Evolutionary conservation across 53 echinoderm and acorn worm species (phyloP), one percentile per base, ranked within the genome.

Genomic region (Holothuria leucospilota): DNA sequence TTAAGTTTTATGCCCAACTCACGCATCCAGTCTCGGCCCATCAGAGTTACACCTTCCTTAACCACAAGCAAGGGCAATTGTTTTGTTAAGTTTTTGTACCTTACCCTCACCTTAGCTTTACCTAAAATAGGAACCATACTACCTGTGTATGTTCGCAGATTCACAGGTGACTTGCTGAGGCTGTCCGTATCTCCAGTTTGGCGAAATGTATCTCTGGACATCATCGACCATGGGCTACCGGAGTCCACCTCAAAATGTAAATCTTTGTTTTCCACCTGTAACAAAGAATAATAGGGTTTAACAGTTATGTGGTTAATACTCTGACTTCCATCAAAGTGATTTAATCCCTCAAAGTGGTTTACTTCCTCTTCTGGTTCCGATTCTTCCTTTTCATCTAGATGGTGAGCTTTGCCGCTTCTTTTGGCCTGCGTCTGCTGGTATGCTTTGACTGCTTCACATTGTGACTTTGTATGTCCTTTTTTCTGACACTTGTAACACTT

Each of bases 1-100:
- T 20, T 29, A 15, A 63, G 1, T 6, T 11, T 29, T 34, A 86
- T 74, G 26, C 59, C 71, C 40, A 73, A 72, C 39, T 71, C n/a
- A n/a, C n/a, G n/a, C n/a, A n/a, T n/a, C 88, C 93, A 93, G 16
- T 93, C 85, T 81, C 91, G 63, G 21, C 91, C 94, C 10, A 94
- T 29, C 25, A 94, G 61, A 49, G 64, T 82, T 51, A 49, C 68
- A 58, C 93, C 93, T 71, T 84, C 77, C 53, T 87, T 29, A 8
- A 92, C 87, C 7, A 92, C 86, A 1, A 90, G 20, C 25, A 92
- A 66, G 34, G 69, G 64, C 52, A 87, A 72, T 0, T 42, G 82
- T 38, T 84, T 77, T 20, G 90, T 66, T 1, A 20, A 18, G 21
- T 64, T n/a, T 3, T 62, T 82, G 62, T 59, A 18, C 40, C 25